These are phyloP conservation scores for Hirudinaria manillensis DNA, from an alignment of 2,888 invertebrate genomes.

Conservation along the genomic window DNA sequence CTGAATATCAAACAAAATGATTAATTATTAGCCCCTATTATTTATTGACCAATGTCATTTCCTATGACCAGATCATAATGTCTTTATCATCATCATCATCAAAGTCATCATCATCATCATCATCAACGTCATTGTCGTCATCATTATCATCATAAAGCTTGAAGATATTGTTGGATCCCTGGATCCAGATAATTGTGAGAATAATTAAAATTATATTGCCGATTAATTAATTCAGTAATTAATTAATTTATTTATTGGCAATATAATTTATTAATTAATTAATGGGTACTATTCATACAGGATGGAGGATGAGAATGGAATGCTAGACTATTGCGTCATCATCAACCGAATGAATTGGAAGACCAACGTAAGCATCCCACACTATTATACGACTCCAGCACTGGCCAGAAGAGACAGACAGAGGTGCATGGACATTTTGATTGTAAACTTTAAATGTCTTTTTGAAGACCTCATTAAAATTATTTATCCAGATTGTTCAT, in stretches of 20 bases:
- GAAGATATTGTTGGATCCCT: too few species aligned
- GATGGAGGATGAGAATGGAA: slow-evolving; percentile 9
- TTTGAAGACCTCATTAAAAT: slow-evolving; percentile 15
- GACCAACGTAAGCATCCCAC: neutral
- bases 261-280: too few species aligned
- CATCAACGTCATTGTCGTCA: too few species aligned
- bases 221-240: too few species aligned
- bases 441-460: slow-evolving; percentile 1
- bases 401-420: neutral
- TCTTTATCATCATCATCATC: too few species aligned
- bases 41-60: too few species aligned
- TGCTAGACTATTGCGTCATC: slow-evolving; percentile 8
- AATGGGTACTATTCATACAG: neutral
- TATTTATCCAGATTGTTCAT: neutral
- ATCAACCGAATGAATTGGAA: slow-evolving; percentile 24
- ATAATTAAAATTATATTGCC: too few species aligned
- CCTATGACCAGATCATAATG: too few species aligned
- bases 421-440: neutral
- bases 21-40: too few species aligned
- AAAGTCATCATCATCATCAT: too few species aligned
- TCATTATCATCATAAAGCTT: neutral
- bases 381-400: neutral
- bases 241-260: neutral
- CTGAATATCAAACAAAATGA: too few species aligned
- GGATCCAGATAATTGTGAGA: too few species aligned